phyloP scores from a whole-genome alignment of 1,140 invertebrate genomes.

The Tetraneura akinire region DNA sequence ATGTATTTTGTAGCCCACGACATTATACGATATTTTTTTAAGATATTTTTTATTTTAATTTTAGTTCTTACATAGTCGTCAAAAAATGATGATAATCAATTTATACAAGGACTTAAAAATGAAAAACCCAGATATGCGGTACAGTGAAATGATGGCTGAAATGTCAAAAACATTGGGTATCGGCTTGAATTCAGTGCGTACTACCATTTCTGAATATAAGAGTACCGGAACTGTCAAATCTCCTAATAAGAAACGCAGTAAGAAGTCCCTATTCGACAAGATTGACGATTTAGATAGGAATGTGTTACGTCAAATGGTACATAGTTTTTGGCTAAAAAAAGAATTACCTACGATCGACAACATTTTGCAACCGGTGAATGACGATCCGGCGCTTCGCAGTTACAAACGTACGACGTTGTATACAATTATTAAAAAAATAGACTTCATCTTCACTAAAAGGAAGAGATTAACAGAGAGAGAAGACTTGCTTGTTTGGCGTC shows the following conservation, averaged over 20 bases:
- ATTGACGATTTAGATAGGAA: neutral
- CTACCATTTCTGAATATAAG: neutral
- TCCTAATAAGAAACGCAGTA: neutral
- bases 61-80: too few species aligned
- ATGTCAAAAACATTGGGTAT: neutral
- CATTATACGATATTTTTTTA: too few species aligned
- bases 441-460: neutral
- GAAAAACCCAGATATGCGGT: neutral
- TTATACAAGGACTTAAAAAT: neutral
- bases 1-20: too few species aligned
- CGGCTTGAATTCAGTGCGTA: neutral
- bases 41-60: too few species aligned
- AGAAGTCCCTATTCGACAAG: neutral
- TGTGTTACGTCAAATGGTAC: neutral
- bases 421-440: neutral
- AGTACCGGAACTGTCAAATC: neutral
- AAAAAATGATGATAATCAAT: too few species aligned
- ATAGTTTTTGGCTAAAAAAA: neutral
- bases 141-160: neutral
- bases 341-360: neutral
- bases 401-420: neutral
- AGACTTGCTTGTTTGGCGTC: constrained; percentile 18
- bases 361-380: neutral
- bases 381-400: neutral
- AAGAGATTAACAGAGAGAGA: constrained; percentile 31